Base-by-base conservation (phyloP, 2,113 vertebrate species). In the Psilopogon haemacephalus region DNA sequence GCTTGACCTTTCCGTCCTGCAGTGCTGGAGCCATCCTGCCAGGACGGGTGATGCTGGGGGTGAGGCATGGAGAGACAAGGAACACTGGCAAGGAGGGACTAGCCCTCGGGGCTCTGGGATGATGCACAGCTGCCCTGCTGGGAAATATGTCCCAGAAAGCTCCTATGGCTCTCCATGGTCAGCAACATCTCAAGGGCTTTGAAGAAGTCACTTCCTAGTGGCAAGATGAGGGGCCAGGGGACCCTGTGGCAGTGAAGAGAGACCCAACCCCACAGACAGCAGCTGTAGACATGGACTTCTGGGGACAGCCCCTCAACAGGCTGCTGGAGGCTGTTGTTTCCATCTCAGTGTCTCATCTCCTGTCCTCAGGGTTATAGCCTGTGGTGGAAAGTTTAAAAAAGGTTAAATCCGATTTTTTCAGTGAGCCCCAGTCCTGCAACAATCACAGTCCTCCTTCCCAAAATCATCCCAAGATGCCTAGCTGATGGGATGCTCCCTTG, bases 71-170 rank as follows among this genome's bases (percentile, higher is more conserved):
- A 54, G 52, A 7, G 28, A 55, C 27, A 17, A 3, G 26, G 15
- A 79, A 13, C 2, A 0, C 2, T 4, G 42, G 21, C 52, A 42
- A 6, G 4, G 58, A 72, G 35, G 20, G 48, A 64, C 23, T 30
- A 9, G 33, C 17, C 15, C 28, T 33, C 3, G 0, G n/a, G 16
- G 16, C 32, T 87, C 18, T n/a, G 16, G 70, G 35, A 27, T 8
- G 48, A 9, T 35, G 35, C 38, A 15, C 0, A 5, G 30, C 7
- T 5, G 2, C 35, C 24, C 37, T 1, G 0, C 5, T 0, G 0
- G 32, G 27, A 69, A 64, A 33, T 8, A 5, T 3, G 15, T 19
- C 56, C 60, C 1, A 10, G 88, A 84, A 88, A 67, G 24, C 32
- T 74, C 6, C 24, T 23, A 32, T 23, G 48, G 17, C 7, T 70